These are phyloP conservation scores for Acanthiza pusilla DNA, from an alignment of 2,797 vertebrate genomes.

Conservation along the genomic window DNA sequence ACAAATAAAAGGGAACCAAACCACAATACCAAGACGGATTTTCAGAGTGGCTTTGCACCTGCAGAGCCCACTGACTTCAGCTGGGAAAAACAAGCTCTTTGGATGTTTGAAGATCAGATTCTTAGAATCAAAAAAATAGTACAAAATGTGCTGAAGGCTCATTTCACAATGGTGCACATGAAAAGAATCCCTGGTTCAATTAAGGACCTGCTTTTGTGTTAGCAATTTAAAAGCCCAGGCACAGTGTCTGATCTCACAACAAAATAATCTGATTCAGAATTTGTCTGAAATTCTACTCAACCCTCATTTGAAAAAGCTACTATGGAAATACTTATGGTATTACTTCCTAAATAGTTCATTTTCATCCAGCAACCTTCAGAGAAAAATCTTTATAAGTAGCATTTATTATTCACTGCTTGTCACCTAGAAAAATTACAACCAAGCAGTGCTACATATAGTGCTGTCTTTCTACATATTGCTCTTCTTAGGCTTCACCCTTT, in stretches of 20 bases:
- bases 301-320: neutral
- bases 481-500: neutral
- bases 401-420: neutral
- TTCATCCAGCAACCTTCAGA: neutral
- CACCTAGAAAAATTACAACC: neutral
- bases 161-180: neutral
- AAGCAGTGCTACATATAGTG: neutral
- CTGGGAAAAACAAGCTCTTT: neutral
- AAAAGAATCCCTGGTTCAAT: neutral
- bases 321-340: neutral
- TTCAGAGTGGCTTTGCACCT: slow-evolving; percentile 40
- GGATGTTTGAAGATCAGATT: neutral
- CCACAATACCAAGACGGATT: neutral
- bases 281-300: neutral
- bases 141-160: neutral
- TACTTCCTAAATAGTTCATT: neutral
- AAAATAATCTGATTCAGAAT: neutral
- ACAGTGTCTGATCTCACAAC: neutral
- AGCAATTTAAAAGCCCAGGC: neutral
- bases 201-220: neutral
- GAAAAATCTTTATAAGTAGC: neutral
- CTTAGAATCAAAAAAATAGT: neutral
- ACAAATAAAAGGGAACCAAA: neutral
- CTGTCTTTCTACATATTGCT: neutral
- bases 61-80: slow-evolving; percentile 18